These are phyloP conservation scores for Hermodice carunculata DNA, from an alignment of 2,888 invertebrate species.

Conservation along the genomic window DNA sequence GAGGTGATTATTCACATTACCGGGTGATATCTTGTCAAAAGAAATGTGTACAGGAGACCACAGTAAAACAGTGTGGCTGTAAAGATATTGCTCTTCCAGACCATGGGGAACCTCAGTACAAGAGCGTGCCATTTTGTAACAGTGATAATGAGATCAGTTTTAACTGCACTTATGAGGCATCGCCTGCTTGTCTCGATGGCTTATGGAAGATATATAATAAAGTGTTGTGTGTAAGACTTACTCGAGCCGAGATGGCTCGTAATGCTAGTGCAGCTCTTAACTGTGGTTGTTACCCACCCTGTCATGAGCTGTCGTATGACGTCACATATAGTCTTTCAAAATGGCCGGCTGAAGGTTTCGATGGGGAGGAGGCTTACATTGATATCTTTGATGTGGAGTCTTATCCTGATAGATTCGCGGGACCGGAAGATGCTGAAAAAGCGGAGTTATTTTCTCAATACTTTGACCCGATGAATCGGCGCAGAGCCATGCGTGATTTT, in stretches of 20 bases:
- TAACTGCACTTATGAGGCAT: too few species aligned
- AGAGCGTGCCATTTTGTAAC: too few species aligned
- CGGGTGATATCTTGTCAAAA: constrained; percentile 40
- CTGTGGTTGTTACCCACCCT: constrained; percentile 38
- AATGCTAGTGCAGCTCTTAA: constrained; percentile 11
- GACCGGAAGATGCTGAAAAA: constrained; percentile 30
- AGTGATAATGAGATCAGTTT: too few species aligned
- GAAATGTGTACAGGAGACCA: constrained; percentile 35
- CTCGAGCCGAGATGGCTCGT: too few species aligned
- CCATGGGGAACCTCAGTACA: constrained; percentile 23
- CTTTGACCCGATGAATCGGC: constrained; percentile 32
- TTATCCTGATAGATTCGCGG: constrained; percentile 29
- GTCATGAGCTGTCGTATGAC: constrained; percentile 35
- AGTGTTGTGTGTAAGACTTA: too few species aligned
- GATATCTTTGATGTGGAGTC: constrained; percentile 37
- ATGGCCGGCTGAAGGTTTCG: constrained; percentile 41
- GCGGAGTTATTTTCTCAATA: constrained; percentile 26
- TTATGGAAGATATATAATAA: too few species aligned
- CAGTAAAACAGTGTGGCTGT: constrained; percentile 32
- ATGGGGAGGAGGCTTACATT: constrained; percentile 39
- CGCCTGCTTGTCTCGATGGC: too few species aligned
- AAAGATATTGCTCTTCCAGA: constrained; percentile 35
- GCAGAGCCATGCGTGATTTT: constrained; percentile 35
- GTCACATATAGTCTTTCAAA: constrained; percentile 38
- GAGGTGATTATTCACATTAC: constrained; percentile 8